Evolutionary conservation across 1,140 invertebrate genomes (phyloP).

Genomic region (Coenobita brevimanus): DNA sequence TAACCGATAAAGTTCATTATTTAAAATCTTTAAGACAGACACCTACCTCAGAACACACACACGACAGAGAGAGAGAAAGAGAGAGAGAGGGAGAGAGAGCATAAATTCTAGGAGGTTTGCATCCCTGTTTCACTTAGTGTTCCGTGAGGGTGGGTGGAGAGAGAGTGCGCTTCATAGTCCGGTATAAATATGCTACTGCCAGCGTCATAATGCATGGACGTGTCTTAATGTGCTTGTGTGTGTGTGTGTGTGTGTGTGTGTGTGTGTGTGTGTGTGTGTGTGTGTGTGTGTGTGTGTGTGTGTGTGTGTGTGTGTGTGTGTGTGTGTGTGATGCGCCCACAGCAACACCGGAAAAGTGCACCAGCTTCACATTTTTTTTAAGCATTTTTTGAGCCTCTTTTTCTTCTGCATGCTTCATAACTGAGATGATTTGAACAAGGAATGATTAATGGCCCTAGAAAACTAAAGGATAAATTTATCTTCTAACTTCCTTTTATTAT

Average conservation of each 20-base stretch:
- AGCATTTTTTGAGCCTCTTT: not conserved
- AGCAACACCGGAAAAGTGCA: too few relatives aligned
- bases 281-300: constrained; percentile 5
- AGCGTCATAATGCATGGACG: too few relatives aligned
- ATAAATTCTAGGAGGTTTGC: too few relatives aligned
- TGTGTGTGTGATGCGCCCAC: not conserved
- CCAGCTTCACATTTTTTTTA: too few relatives aligned
- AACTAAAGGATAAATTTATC: too few relatives aligned
- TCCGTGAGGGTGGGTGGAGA: too few relatives aligned
- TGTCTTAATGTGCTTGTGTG: too few relatives aligned
- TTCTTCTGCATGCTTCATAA: not conserved
- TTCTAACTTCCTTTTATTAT: too few relatives aligned
- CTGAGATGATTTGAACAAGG: constrained; percentile 19
- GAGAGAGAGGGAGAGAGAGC: not conserved
- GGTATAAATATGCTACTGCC: too few relatives aligned
- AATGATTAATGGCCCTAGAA: too few relatives aligned
- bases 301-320: constrained; percentile 11
- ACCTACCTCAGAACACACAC: not conserved
- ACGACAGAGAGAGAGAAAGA: not conserved
- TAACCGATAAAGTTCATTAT: not conserved
- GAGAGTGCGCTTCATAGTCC: too few relatives aligned
- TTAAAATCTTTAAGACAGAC: not conserved
- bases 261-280: not conserved
- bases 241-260: not conserved
- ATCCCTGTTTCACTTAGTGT: too few relatives aligned